Base-by-base conservation (phyloP, 2,888 invertebrate species). In the Mesorhabditis sp. region DNA sequence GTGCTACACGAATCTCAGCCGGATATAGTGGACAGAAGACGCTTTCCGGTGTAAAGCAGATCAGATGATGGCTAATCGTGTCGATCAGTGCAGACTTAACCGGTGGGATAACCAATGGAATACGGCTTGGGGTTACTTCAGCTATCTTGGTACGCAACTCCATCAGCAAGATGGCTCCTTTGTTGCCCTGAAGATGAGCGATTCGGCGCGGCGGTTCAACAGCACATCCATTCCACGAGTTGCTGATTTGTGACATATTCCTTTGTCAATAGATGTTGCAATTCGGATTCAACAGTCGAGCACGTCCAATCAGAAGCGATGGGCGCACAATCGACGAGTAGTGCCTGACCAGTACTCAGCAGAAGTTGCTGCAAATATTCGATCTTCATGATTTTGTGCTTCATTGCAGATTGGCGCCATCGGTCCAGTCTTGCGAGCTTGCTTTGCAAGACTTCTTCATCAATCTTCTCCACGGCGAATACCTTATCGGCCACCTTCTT, bases 321-420 rank as follows among this genome's bases (percentile, higher is more conserved):
- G 73, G 74, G 44, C 44, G 77, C 67, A 15, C 70, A 72, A 65
- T 85, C 85, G 42, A 85, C 70, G 5, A 85, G 71, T 65, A 85
- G 75, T 5, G 84, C 80, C 43, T 79, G 67, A 6, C 85, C 85
- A 0, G 85, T 86, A 44, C 80, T 78, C 13, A 85, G 74, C 42
- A 85, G 74, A 15, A 86, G 75, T 62, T 82, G 81, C 67, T 80
- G 80, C n/a, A 85, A 74, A 58, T 82, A 78, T 7, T 80, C 79
- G 67, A 79, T 79, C 71, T 83, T 80, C 15, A 72, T 71, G 45
- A 85, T 74, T 62, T 85, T 85, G 71, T 82, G 80, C 72, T 81
- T 83, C 83, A 85, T 83, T n/a, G 83, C 84, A 5, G 82, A 80
- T 69, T 83, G 84, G 5, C 84, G 71, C 83, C 83, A 81, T 62